Conservation (phyloP, 2,113 vertebrate genomes). For the Conger conger region DNA sequence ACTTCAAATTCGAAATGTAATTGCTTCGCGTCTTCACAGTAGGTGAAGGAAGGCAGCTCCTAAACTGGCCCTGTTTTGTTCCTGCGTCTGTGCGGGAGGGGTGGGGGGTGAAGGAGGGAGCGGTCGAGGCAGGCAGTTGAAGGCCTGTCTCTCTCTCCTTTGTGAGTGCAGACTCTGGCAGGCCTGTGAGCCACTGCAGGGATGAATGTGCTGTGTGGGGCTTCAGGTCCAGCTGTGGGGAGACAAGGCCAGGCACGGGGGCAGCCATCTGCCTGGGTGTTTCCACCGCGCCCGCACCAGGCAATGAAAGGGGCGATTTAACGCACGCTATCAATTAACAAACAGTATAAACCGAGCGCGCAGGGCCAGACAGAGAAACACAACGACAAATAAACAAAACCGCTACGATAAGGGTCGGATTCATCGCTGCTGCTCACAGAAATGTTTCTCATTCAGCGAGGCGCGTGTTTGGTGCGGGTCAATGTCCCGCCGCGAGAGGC, state of each 20-base stretch:
- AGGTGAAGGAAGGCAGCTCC: background rate
- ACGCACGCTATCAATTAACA: constrained; percentile 29
- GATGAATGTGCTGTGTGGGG: constrained; percentile 31
- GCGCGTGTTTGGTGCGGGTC: constrained; percentile 2
- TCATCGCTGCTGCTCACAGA: constrained; percentile 9
- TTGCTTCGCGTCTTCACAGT: background rate
- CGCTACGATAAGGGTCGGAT: constrained; percentile 10
- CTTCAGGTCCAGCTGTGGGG: constrained; percentile 32
- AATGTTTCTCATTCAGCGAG: background rate
- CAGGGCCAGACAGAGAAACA: background rate
- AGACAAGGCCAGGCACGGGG: constrained; percentile 14
- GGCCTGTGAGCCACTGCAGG: background rate
- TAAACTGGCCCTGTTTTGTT: background rate
- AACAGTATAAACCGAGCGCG: constrained; percentile 9
- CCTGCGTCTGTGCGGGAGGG: background rate
- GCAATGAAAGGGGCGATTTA: constrained; percentile 26
- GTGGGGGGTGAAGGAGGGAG: background rate
- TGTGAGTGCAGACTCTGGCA: background rate
- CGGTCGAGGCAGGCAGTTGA: background rate
- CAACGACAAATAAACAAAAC: background rate
- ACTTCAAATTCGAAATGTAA: background rate
- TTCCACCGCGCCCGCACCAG: constrained; percentile 1
- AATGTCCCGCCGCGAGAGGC: background rate
- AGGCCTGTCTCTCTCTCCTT: constrained; percentile 4
- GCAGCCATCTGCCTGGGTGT: constrained; percentile 20